A percentile compares a stretch with the other conserved stretches of the same genome.
These are phyloP conservation scores for Danio jaintianensis DNA, from an alignment of 2,797 vertebrate genomes.

Conservation along the genomic window DNA sequence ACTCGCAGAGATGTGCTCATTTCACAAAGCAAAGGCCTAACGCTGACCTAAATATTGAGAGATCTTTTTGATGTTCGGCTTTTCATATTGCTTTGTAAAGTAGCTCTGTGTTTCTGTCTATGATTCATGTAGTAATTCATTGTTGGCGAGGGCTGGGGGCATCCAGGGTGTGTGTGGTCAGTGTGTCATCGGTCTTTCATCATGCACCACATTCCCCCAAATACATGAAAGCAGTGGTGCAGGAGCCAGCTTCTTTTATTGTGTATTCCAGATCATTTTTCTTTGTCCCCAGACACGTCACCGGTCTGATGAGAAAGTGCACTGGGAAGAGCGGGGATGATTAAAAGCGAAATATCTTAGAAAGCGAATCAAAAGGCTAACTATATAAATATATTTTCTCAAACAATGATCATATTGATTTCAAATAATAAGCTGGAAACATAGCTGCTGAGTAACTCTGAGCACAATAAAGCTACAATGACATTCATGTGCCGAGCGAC, in stretches of 20 bases:
- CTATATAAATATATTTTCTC: too few species aligned
- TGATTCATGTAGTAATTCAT: constrained; percentile 44
- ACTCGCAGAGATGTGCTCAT: constrained; percentile 24
- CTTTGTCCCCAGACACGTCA: neutral
- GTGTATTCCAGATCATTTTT: neutral
- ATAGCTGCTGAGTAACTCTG: too few species aligned
- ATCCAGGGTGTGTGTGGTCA: constrained; percentile 20
- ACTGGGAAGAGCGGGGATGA: neutral
- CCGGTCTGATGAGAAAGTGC: neutral
- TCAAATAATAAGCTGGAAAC: too few species aligned
- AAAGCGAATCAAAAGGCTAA: neutral
- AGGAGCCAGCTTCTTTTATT: constrained; percentile 4
- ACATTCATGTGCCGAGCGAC: too few species aligned
- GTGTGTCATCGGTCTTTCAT: constrained; percentile 26
- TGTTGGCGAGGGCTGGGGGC: constrained; percentile 36
- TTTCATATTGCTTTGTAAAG: constrained; percentile 45
- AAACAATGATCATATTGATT: too few species aligned
- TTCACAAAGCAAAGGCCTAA: constrained; percentile 41
- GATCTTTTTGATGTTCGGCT: constrained; percentile 38
- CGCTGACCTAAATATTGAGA: constrained; percentile 51
- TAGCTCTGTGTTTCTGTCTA: constrained; percentile 31
- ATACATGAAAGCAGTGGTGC: constrained; percentile 10
- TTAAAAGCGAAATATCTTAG: neutral
- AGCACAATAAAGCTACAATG: too few species aligned
- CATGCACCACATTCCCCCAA: constrained; percentile 8